Evolutionary conservation across 2,797 vertebrate genomes (phyloP), one percentile per base, ranked within the genome.

Genomic region (Hafferia zeledoni): DNA sequence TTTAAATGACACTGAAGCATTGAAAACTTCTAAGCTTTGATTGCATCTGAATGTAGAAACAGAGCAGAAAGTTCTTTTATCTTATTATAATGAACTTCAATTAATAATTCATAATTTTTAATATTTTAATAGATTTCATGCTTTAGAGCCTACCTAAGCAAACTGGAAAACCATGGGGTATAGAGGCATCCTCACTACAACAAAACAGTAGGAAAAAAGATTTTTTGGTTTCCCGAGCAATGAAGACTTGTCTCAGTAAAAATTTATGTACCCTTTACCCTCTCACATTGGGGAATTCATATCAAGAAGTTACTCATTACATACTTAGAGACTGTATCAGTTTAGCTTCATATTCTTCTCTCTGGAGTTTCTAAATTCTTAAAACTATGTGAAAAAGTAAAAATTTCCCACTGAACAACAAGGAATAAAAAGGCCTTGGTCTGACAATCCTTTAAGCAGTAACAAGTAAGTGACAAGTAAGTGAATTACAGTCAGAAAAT

Each of bases 41-140:
- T 74, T 87, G 65, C 31, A 85, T 89, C 55, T 68, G 87, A 77
- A 90, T 89, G 56, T 49, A 52, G n/a, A 56, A 80, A 86, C 39
- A 87, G 22, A 50, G 17, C 10, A 89, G 23, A 84, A 17, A 75
- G 19, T 80, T 67, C 50, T 89, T 96, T 93, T 74, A 64, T 84
- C 72, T 93, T 83, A 88, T 41, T 88, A 39, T 60, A 91, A 91
- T 87, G 68, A 92, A 81, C 9, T 60, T 89, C 49, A 43, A 92
- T 94, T 95, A 75, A 92, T 95, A 92, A 96, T 96, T 96, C 76
- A 95, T 87, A 53, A 57, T 89, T 95, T 87, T 96, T 71, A 94
- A 95, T 94, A 96, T 95, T 95, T 96, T 84, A 95, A 96, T 93
- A 94, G 61, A 70, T 78, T 78, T 91, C 46, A 88, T 41, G 60